A percentile compares a stretch with the other conserved stretches of the same genome.
phyloP scores from a whole-genome alignment of 2,113 vertebrate genomes.

The Poeciliopsis turrubarensis region DNA sequence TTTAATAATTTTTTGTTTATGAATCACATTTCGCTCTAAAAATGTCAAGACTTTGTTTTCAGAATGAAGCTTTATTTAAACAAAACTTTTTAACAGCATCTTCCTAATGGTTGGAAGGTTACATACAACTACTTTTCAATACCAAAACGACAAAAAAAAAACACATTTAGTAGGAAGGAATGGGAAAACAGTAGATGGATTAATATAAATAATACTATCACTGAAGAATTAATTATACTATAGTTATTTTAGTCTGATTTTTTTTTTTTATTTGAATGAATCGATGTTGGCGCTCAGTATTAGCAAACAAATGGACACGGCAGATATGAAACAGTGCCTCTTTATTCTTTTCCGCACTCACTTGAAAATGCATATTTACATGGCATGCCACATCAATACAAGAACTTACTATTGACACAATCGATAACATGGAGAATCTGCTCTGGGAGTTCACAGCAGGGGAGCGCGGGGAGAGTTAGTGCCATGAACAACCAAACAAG shows the following conservation, averaged over 20 bases:
- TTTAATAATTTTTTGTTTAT: neutral
- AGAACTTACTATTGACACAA: constrained; percentile 81
- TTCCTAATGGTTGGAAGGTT: too few species aligned
- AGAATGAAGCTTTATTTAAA: too few species aligned
- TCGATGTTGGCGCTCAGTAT: neutral
- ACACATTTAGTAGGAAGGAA: too few species aligned
- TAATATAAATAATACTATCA: too few species aligned
- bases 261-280: too few species aligned
- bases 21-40: neutral
- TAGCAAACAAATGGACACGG: constrained; percentile 34
- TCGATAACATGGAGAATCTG: constrained; percentile 76
- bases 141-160: too few species aligned
- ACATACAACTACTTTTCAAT: too few species aligned
- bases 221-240: too few species aligned
- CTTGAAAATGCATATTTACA: constrained; percentile 87
- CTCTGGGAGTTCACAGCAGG: constrained; percentile 55
- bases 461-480: constrained; percentile 13
- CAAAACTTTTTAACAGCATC: too few species aligned
- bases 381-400: constrained; percentile 86
- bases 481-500: constrained; percentile 52
- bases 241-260: too few species aligned
- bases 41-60: neutral
- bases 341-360: constrained; percentile 83
- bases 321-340: constrained; percentile 82
- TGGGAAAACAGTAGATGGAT: too few species aligned